Conservation (phyloP, 2,888 invertebrate species). For the Leuctra nigra region DNA sequence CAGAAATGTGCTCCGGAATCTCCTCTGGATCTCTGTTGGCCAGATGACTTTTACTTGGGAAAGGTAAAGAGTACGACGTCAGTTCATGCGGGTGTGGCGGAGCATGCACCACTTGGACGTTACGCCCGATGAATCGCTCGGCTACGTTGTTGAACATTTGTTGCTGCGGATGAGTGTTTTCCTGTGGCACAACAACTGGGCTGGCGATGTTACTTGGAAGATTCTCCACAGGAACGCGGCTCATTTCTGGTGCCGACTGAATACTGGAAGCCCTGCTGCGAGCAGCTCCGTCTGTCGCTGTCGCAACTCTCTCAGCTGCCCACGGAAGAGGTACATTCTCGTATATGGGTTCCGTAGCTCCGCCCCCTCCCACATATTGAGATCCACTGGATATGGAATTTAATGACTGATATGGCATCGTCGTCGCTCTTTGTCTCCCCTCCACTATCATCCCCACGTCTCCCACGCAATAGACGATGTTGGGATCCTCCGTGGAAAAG, state of each 20-base stretch:
- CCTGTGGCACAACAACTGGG: not conserved
- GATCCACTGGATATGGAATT: conserved; percentile 19
- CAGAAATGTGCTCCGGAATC: not conserved
- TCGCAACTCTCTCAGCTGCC: conserved; percentile 41
- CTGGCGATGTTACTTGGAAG: not conserved
- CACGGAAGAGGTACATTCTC: conserved; percentile 72
- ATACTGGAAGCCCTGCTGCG: conserved; percentile 57
- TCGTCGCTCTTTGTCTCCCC: conserved; percentile 16
- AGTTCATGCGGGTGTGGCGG: conserved; percentile 18
- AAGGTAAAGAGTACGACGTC: conserved; percentile 22
- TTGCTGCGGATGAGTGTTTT: not conserved
- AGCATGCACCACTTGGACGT: not conserved
- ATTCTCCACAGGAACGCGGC: conserved; percentile 19
- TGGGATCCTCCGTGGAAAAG: conserved; percentile 29
- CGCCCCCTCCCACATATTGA: conserved; percentile 1
- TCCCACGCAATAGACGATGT: conserved; percentile 32
- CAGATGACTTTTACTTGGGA: conserved; percentile 7
- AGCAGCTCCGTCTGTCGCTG: conserved; percentile 17
- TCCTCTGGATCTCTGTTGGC: conserved; percentile 8
- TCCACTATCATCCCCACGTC: conserved; percentile 25
- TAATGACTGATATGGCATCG: conserved; percentile 21
- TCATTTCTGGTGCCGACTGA: conserved; percentile 60
- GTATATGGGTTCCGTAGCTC: conserved; percentile 65
- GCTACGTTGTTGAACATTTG: not conserved
- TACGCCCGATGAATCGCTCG: not conserved